These are phyloP conservation scores for Catharus fuscescens DNA, from an alignment of 2,113 vertebrate genomes.

Conservation along the genomic window DNA sequence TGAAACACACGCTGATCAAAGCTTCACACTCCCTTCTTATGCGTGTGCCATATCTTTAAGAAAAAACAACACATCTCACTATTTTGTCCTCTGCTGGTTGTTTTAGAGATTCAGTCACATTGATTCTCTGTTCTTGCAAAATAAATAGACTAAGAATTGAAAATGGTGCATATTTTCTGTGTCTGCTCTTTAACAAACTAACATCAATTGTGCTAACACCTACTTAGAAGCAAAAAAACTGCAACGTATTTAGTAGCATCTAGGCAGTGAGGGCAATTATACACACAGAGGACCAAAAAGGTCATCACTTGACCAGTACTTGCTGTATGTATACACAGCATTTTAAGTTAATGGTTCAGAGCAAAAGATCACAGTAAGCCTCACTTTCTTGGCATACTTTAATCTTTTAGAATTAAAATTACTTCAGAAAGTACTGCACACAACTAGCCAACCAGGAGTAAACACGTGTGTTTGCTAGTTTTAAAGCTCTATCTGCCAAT, in stretches of 20 bases:
- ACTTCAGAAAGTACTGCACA: neutral
- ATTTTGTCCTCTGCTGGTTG: neutral
- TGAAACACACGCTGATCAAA: neutral
- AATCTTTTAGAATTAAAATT: neutral
- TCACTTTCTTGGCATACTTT: neutral
- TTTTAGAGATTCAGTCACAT: neutral
- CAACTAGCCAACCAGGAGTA: neutral
- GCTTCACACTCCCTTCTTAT: neutral
- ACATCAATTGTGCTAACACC: neutral
- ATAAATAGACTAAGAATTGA: neutral
- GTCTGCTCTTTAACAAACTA: neutral
- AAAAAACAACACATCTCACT: neutral
- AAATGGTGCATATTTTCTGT: neutral
- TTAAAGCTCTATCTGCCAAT: slow-evolving; percentile 29
- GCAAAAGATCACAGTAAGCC: neutral
- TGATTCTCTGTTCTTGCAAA: neutral
- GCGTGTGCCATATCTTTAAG: neutral
- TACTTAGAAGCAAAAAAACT: neutral
- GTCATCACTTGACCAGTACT: neutral
- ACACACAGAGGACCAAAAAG: neutral
- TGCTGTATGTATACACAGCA: rapidly evolving
- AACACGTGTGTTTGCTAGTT: neutral
- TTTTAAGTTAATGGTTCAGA: neutral
- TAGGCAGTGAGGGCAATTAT: neutral
- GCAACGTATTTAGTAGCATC: neutral